Base-by-base conservation (phyloP, 2,888 invertebrate genomes). In the Thymelicus acteon region DNA sequence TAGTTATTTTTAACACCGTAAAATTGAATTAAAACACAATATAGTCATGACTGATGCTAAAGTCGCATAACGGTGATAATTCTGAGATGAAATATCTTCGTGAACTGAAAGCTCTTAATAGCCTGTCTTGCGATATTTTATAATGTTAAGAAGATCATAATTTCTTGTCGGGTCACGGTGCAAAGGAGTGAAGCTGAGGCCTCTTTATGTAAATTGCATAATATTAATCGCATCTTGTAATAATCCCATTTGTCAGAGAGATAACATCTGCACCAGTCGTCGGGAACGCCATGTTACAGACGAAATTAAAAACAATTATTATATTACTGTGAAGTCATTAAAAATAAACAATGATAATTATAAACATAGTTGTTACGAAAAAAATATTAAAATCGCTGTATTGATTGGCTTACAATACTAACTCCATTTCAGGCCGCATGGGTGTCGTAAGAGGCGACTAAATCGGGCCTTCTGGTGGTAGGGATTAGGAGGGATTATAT, bases 281-380 rank as follows among this genome's bases (percentile, higher is more conserved):
- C 74, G 64, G 70, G 83, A 87, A 88, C 86, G 80, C 77, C 76
- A 85, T 85, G 87, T 85, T 89, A 89, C 82, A 83, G 83, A 82
- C 77, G 85, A 91, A 91, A 91, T 90, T 84, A 87, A 89, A 90
- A 91, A 90, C 87, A 91, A 90, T 91, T 90, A 90, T 87, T 85
- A 82, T 85, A 84, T 86, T 80, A 76, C 75, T 75, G 83, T 82
- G 78, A 83, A 81, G 81, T 85, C 85, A 81, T 79, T 70, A 72
- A 73, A 12, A 44, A 44, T 44, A 4, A 12, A 12, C 7, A 1
- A 1, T 44, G 44, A 3, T 12, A 12, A 8, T 40, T 40, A 7
- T 40, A 6, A 40, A 40, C 40, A 7, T 40, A 31, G 3, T 31
- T 31, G 31, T 31, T 31, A 31, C 31, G 31, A 31, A 31, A 31